Conservation (phyloP, 2,888 invertebrate species). For the Lagria hirta region DNA sequence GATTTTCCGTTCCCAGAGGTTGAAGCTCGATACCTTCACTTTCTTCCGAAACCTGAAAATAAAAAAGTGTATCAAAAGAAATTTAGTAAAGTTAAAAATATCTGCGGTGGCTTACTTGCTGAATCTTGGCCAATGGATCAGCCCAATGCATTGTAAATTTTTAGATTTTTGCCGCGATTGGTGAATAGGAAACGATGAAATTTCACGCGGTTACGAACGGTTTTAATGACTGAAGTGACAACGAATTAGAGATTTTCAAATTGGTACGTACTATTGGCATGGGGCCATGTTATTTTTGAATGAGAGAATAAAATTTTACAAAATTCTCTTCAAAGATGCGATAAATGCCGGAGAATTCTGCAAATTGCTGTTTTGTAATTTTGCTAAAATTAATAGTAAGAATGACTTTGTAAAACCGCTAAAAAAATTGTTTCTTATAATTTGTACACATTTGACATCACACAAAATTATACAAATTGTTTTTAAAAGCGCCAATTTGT, state of each 20-base stretch:
- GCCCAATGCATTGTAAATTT: constrained; percentile 21
- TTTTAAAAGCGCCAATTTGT: no score
- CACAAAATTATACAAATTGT: no score
- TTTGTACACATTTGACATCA: no score
- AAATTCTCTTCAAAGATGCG: no score
- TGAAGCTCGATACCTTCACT: constrained; percentile 7
- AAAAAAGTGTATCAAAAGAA: no score
- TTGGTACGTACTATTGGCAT: constrained; percentile 41
- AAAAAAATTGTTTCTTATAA: no score
- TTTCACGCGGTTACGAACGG: constrained; percentile 24
- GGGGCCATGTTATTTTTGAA: constrained; percentile 43
- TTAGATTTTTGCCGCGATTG: constrained; percentile 24
- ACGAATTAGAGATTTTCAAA: constrained; percentile 32
- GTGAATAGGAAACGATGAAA: constrained; percentile 15
- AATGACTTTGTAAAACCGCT: no score
- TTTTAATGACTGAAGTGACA: constrained; percentile 33
- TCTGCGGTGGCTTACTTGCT: constrained; percentile 7
- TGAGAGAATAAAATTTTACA: no score
- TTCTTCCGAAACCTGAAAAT: constrained; percentile 7
- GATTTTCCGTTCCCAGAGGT: constrained; percentile 4
- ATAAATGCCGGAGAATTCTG: no score
- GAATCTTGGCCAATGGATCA: constrained; percentile 18
- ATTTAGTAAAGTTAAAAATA: constrained; percentile 4
- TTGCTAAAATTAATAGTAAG: no score
- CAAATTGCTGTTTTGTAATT: no score